A percentile compares a stretch with the other conserved stretches of the same genome.
These are phyloP conservation scores for Glaucidium brasilianum DNA, from an alignment of 2,113 vertebrate species.

Conservation along the genomic window DNA sequence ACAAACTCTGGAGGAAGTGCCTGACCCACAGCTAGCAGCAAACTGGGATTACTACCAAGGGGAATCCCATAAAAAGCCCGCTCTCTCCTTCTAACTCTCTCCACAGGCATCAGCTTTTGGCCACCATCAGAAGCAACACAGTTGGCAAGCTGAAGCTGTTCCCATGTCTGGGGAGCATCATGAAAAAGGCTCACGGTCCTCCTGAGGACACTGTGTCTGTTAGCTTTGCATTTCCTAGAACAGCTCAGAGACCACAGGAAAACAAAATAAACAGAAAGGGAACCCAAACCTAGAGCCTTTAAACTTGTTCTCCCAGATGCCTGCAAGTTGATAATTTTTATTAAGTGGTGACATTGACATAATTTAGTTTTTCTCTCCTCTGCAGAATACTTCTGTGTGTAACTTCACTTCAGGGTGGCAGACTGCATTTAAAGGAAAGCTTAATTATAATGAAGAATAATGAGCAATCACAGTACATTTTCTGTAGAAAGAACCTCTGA, in stretches of 20 bases:
- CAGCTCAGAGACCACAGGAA: not conserved
- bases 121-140: not conserved
- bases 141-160: not conserved
- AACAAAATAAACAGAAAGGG: not conserved
- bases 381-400: not conserved
- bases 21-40: not conserved
- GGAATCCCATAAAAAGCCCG: not conserved
- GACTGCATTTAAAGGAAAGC: not conserved
- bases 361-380: not conserved
- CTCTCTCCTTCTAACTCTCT: not conserved
- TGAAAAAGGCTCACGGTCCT: not conserved
- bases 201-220: rapidly evolving
- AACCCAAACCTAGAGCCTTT: not conserved
- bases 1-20: not conserved
- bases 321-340: not conserved
- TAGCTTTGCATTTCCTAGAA: not conserved
- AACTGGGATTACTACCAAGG: not conserved
- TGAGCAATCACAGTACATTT: not conserved
- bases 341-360: not conserved
- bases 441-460: not conserved
- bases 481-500: not conserved
- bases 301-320: not conserved
- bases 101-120: not conserved
- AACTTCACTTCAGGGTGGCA: not conserved
- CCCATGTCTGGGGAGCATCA: not conserved